A percentile compares a stretch with the other conserved stretches of the same genome.
Evolutionary conservation across 1,140 invertebrate genomes (phyloP).

Genomic region (Camponotus pennsylvanicus): DNA sequence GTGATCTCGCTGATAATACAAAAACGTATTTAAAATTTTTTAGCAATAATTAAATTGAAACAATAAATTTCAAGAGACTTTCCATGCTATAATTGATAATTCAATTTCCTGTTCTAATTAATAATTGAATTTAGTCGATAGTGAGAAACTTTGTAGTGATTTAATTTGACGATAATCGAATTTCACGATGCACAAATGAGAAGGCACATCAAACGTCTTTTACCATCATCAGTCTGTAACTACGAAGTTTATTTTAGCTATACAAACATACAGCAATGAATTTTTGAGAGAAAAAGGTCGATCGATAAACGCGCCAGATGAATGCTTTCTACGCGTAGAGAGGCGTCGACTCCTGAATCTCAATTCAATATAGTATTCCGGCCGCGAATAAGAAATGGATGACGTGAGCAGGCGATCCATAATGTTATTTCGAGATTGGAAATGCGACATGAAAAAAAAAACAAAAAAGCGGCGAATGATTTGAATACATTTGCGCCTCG

Average conservation of each 20-base stretch:
- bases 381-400: conserved; percentile 53
- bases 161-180: background rate
- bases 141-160: background rate
- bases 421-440: conserved; percentile 60
- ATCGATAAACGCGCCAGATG: conserved; percentile 52
- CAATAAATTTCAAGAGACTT: background rate
- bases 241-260: conserved; percentile 47
- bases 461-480: conserved; percentile 20
- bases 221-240: conserved; percentile 3
- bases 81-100: background rate
- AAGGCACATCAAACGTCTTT: background rate
- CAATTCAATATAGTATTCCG: conserved; percentile 48
- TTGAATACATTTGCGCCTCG: conserved; percentile 46
- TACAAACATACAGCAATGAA: conserved; percentile 35
- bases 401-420: conserved; percentile 54
- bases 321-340: conserved; percentile 46
- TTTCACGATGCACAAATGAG: too few species aligned
- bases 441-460: conserved; percentile 46
- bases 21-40: background rate
- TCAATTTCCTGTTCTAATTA: background rate
- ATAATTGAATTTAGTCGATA: conserved; percentile 15
- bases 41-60: background rate
- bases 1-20: background rate
- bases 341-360: conserved; percentile 48
- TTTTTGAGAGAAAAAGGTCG: conserved; percentile 47